Evolutionary conservation across 2,113 vertebrate genomes (phyloP).

Genomic region (Alethe castanea): DNA sequence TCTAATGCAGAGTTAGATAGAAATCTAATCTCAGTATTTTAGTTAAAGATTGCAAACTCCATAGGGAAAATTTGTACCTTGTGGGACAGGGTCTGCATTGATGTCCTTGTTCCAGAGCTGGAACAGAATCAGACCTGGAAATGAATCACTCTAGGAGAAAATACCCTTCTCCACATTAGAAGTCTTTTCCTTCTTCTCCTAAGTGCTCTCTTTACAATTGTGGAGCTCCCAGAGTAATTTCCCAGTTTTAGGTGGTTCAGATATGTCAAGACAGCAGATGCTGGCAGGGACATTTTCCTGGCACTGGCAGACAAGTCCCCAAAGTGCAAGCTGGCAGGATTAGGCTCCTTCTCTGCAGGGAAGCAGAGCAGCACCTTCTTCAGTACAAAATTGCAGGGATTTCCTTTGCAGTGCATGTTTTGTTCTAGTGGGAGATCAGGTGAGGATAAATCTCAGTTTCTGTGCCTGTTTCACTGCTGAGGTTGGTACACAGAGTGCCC

Average conservation of each 20-base stretch:
- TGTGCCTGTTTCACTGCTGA: background rate
- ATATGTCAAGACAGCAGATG: background rate
- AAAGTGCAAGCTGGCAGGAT: background rate
- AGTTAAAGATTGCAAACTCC: background rate
- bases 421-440: background rate
- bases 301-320: background rate
- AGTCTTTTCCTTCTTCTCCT: background rate
- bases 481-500: background rate
- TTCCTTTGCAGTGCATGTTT: background rate
- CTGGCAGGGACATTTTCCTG: background rate
- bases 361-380: background rate
- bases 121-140: background rate
- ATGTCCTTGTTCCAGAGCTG: background rate
- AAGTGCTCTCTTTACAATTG: background rate
- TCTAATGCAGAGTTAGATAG: background rate
- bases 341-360: background rate
- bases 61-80: rapidly evolving
- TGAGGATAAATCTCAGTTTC: background rate
- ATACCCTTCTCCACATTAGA: background rate
- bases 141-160: background rate
- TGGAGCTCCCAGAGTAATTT: rapidly evolving
- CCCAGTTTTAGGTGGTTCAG: background rate
- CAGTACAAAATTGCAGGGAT: background rate
- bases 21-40: background rate
- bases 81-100: background rate